Conservation (phyloP, 2,797 vertebrate species). For the Betta splendens region DNA sequence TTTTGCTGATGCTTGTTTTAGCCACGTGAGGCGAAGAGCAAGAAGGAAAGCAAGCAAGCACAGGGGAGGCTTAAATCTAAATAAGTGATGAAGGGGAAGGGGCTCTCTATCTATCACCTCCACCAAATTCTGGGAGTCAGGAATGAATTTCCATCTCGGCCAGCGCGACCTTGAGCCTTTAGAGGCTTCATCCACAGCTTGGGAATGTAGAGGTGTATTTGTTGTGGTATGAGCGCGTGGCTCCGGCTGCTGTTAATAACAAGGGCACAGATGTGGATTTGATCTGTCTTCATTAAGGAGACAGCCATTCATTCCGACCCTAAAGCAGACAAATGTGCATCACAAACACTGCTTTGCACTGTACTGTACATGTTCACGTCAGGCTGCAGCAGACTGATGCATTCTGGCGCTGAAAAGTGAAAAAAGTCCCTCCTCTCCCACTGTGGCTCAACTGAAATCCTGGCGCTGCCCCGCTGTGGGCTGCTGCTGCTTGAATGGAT, state of each 20-base stretch:
- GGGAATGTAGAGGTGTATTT: constrained; percentile 42
- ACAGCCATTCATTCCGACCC: not conserved
- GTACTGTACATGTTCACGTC: not conserved
- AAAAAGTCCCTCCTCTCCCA: constrained; percentile 7
- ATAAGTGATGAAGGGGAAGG: constrained; percentile 28
- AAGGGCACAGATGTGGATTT: constrained; percentile 13
- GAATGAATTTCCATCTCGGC: constrained; percentile 51
- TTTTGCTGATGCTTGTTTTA: constrained; percentile 49
- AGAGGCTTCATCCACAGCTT: constrained; percentile 35
- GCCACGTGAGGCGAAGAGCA: constrained; percentile 31
- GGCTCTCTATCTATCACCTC: constrained; percentile 22
- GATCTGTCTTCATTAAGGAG: constrained; percentile 13
- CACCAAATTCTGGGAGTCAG: constrained; percentile 31
- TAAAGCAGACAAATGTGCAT: not conserved
- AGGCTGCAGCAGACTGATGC: constrained; percentile 2
- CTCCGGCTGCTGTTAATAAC: not conserved
- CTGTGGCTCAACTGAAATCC: constrained; percentile 28
- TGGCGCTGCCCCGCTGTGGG: constrained; percentile 32
- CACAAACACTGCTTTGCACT: not conserved
- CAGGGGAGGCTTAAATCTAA: constrained; percentile 39
- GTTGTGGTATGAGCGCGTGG: not conserved
- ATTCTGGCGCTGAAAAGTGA: constrained; percentile 19
- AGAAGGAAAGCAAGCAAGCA: no score
- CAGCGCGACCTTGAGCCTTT: constrained; percentile 38
- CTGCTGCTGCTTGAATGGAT: constrained; percentile 29